A percentile compares a stretch with the other conserved stretches of the same genome.
Conservation (phyloP, 2,797 vertebrate genomes). For the Anguilla anguilla region DNA sequence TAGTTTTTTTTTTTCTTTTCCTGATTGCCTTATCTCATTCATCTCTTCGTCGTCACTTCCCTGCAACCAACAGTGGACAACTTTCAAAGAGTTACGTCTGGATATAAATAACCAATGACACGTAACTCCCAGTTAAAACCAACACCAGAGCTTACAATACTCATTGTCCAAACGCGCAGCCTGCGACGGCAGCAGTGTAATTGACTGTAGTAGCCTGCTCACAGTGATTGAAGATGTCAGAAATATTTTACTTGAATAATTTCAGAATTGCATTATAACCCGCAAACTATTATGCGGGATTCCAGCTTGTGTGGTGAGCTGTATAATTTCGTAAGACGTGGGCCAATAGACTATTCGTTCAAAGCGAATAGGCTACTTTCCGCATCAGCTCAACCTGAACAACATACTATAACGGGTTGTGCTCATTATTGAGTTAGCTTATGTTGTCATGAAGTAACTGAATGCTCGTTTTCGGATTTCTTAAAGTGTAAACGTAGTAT, state of each 20-base stretch:
- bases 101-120: slow-evolving; percentile 20
- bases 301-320: not conserved
- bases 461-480: too few species aligned
- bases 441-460: too few species aligned
- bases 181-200: not conserved
- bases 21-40: not conserved
- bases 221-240: not conserved
- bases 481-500: too few species aligned
- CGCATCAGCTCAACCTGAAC: too few species aligned
- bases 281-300: not conserved
- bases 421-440: too few species aligned
- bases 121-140: not conserved
- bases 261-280: not conserved
- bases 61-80: not conserved
- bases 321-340: too few species aligned
- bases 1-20: not conserved
- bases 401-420: too few species aligned
- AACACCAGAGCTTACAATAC: not conserved
- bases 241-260: not conserved
- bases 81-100: not conserved
- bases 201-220: not conserved
- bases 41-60: not conserved
- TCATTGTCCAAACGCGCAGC: not conserved
- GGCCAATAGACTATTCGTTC: too few species aligned
- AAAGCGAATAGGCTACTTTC: too few species aligned